Evolutionary conservation across 2,797 vertebrate species (phyloP).

Genomic region (Silurus lanzhouensis): DNA sequence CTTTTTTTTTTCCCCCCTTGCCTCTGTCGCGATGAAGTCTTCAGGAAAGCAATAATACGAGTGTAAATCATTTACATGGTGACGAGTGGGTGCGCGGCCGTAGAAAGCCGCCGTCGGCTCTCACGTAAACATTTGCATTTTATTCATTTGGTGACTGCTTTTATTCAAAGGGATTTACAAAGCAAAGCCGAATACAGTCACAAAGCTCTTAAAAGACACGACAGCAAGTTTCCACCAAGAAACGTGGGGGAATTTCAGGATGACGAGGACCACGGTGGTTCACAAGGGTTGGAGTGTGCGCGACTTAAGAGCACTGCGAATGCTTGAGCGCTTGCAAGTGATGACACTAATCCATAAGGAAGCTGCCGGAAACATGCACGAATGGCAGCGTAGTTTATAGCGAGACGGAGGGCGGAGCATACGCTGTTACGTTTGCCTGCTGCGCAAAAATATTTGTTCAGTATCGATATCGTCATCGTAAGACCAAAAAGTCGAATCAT

Average conservation of each 20-base stretch:
- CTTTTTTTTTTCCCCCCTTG: not conserved
- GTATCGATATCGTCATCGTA: too few species aligned
- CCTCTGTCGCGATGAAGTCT: constrained; percentile 4
- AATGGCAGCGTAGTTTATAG: not conserved
- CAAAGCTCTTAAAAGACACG: not conserved
- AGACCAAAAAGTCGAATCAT: too few species aligned
- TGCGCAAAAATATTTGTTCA: too few species aligned
- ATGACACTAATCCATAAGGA: not conserved
- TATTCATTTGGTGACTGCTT: constrained; percentile 17
- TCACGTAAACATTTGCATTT: constrained; percentile 19
- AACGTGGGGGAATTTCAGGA: not conserved
- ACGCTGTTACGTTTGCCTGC: too few species aligned
- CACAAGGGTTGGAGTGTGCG: not conserved
- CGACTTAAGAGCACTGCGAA: not conserved
- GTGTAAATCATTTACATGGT: constrained; percentile 13
- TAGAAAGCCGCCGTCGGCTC: constrained; percentile 8
- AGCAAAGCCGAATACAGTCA: constrained; percentile 1
- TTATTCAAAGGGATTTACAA: constrained; percentile 26
- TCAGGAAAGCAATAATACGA: constrained; percentile 5
- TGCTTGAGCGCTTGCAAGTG: not conserved
- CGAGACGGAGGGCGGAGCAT: too few species aligned
- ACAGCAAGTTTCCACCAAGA: not conserved
- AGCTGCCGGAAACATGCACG: not conserved
- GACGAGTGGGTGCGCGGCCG: not conserved
- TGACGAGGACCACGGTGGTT: not conserved